Base-by-base conservation (phyloP, 2,888 invertebrate genomes). In the Tetramorium bicarinatum region DNA sequence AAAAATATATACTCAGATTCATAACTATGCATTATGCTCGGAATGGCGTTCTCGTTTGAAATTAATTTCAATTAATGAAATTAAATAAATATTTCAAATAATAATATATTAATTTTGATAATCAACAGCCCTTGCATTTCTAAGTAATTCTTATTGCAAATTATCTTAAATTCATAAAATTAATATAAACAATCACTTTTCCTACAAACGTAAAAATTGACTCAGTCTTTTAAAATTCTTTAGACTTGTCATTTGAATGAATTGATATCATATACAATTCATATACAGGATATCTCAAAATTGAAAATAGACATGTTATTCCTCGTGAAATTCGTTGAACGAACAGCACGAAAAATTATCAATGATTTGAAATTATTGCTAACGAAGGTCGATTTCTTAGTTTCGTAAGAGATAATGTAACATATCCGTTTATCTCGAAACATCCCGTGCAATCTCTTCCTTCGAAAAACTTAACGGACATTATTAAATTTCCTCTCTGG, bases 11-110 rank as follows among this genome's bases (percentile, higher is more conserved):
- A 85, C 66, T 76, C 56, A 82, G 76, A 84, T 66, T 85, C 82
- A 71, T 85, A 81, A 80, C 72, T 82, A 84, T 85, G 85, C 82
- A 85, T 74, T 87, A 85, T 85, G 85, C 61, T 85, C 49, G 77
- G 81, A 86, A 84, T 85, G 67, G 66, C 38, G 9, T 47, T 47
- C 49, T 9, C n/a, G 38, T 41, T 67, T 18, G 0, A 56, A 72
- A 72, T 72, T 72, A 21, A 62, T 49, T 62, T 61, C 9, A 49
- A 77, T 41, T 64, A 49, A 66, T 34, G 34, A 0, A 67, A 67
- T 54, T 44, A 71, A 69, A 67, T 72, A 77, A 52, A 54, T 56
- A 52, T 1, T 34, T 61, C 2, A 62, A 61, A 49, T 80, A 72
- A 80, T 79, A 71, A 2, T n/a, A 1, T 54, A 54, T 54, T 54